Evolutionary conservation across 1,140 invertebrate genomes (phyloP).

Genomic region (Agrypnia vestita): DNA sequence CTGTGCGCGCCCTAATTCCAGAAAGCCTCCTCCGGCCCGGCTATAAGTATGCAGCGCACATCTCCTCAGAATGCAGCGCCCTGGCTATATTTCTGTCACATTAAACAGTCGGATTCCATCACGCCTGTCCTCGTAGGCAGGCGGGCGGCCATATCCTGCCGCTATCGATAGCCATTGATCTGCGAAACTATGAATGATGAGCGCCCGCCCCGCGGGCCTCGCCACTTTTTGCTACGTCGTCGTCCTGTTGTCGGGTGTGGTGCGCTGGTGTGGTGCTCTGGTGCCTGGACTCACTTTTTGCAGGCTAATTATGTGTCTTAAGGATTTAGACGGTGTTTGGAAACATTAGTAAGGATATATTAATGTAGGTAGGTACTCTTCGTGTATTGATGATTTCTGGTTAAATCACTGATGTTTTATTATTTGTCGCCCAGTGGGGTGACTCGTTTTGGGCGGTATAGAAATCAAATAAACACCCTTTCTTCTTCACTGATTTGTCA

Average conservation of each 20-base stretch:
- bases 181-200: conserved; percentile 13
- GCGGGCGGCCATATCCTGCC: background rate
- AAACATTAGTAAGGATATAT: too few species aligned
- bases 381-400: too few species aligned
- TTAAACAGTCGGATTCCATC: conserved; percentile 21
- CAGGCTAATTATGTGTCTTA: too few species aligned
- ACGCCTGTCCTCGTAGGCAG: conserved; percentile 6
- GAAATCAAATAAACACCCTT: too few species aligned
- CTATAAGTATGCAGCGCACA: conserved; percentile 19
- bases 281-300: too few species aligned
- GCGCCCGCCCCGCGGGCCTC: background rate
- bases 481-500: too few species aligned
- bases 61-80: conserved; percentile 3
- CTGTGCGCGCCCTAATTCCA: too few species aligned
- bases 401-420: too few species aligned
- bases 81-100: conserved; percentile 30
- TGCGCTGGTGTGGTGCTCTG: background rate
- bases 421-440: too few species aligned
- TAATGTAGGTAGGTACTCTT: too few species aligned
- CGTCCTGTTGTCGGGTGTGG: conserved; percentile 1
- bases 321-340: too few species aligned
- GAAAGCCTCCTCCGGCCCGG: background rate
- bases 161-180: conserved; percentile 25
- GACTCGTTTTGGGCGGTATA: too few species aligned
- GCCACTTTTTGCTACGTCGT: conserved; percentile 20